phyloP scores from a whole-genome alignment of 2,113 vertebrate species.

The Dipodomys stephensi region DNA sequence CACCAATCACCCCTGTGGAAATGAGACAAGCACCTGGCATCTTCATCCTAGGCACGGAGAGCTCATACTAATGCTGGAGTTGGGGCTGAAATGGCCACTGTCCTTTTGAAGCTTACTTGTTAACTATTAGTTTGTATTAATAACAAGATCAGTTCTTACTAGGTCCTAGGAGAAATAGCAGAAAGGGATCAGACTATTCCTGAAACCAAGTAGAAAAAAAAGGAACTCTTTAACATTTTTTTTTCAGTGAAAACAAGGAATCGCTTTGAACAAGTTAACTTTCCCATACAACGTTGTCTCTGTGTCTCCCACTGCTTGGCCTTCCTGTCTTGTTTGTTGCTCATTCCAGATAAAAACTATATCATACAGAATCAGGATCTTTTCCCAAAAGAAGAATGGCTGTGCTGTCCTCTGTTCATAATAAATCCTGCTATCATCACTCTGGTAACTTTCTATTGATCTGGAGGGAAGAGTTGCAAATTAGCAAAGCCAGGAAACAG shows the following conservation, averaged over 20 bases:
- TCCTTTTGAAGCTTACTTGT: constrained; percentile 1
- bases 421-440: not conserved
- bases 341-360: not conserved
- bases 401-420: not conserved
- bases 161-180: not conserved
- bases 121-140: constrained; percentile 13
- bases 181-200: not conserved
- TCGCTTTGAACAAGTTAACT: constrained; percentile 29
- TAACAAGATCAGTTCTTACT: constrained; percentile 26
- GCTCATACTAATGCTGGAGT: not conserved
- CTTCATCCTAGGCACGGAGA: not conserved
- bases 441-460: constrained; percentile 17
- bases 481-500: constrained; percentile 11
- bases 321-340: not conserved
- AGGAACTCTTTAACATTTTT: not conserved
- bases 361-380: not conserved
- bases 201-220: constrained; percentile 26
- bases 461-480: not conserved
- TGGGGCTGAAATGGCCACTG: not conserved
- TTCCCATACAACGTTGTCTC: not conserved
- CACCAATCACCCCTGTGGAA: not conserved
- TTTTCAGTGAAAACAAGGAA: not conserved
- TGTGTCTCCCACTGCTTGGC: not conserved
- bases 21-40: not conserved
- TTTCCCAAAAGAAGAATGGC: not conserved